These are phyloP conservation scores for Aptenodytes patagonicus DNA, from an alignment of 2,113 vertebrate species.

Conservation along the genomic window DNA sequence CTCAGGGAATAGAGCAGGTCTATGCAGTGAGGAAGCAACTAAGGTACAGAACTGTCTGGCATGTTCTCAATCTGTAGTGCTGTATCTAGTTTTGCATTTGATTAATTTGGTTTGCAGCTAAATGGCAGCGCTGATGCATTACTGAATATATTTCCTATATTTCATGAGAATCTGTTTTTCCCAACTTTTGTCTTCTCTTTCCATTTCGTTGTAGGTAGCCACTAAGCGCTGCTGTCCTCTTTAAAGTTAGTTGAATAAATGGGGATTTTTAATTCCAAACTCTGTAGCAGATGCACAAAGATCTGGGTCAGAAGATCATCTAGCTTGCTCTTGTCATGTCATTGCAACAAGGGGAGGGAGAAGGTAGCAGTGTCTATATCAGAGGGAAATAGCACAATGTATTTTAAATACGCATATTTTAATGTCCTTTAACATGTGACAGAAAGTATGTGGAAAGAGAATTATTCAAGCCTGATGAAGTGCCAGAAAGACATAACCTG, in stretches of 20 bases:
- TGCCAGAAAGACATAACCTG: conserved; percentile 86
- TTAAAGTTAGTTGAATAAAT: not conserved
- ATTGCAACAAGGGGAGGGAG: not conserved
- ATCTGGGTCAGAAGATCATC: not conserved
- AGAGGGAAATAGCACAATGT: not conserved
- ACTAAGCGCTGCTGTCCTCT: not conserved
- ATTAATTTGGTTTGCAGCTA: not conserved
- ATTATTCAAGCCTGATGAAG: conserved; percentile 82
- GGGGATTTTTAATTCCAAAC: not conserved
- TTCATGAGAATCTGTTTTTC: not conserved
- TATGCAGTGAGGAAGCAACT: conserved; percentile 87
- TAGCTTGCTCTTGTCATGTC: not conserved
- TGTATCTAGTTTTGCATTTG: not conserved
- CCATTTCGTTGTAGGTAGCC: not conserved
- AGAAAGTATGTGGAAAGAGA: conserved; percentile 88
- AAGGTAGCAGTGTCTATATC: not conserved
- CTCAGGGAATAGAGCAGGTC: conserved; percentile 81
- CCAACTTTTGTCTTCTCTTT: not conserved
- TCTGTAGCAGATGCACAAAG: not conserved
- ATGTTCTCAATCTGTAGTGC: not conserved
- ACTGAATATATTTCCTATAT: not conserved
- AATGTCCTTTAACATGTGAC: conserved; percentile 40
- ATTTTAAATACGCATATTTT: not conserved
- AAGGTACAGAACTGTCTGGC: conserved; percentile 68
- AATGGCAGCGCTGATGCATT: not conserved